Conservation (phyloP, 2,888 invertebrate species). For the Colostygia pectinataria region DNA sequence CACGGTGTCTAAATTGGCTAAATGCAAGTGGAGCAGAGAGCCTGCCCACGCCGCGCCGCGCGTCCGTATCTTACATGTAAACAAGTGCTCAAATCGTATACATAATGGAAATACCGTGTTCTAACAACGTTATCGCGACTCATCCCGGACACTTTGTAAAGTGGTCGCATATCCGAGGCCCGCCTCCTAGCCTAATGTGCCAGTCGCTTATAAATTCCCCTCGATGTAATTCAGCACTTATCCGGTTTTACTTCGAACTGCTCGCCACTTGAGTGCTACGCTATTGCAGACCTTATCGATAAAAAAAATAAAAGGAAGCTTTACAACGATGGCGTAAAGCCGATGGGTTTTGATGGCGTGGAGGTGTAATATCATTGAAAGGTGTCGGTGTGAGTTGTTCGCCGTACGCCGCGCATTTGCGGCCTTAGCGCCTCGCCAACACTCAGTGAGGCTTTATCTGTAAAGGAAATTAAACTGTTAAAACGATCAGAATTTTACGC, state of each 20-base stretch:
- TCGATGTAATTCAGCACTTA: conserved; percentile 66
- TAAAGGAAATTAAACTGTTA: conserved; percentile 7
- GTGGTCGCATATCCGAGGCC: conserved; percentile 72
- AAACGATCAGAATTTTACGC: background rate
- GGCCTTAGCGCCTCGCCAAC: conserved; percentile 55
- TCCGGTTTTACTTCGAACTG: conserved; percentile 47
- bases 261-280: conserved; percentile 38
- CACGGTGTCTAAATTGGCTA: conserved; percentile 44
- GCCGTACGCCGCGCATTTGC: conserved; percentile 40
- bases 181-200: conserved; percentile 51
- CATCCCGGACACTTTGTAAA: conserved; percentile 82
- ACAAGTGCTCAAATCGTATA: conserved; percentile 82
- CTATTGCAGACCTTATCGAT: conserved; percentile 38
- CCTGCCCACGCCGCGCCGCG: conserved; percentile 50
- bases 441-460: conserved; percentile 78
- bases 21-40: conserved; percentile 58
- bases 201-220: conserved; percentile 56
- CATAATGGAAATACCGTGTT: conserved; percentile 83
- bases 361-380: conserved; percentile 38
- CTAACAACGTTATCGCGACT: conserved; percentile 81
- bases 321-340: conserved; percentile 35
- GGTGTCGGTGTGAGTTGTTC: conserved; percentile 40
- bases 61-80: conserved; percentile 75
- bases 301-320: conserved; percentile 55
- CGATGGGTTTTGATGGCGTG: conserved; percentile 30